Evolutionary conservation across 2,797 vertebrate genomes (phyloP).

Genomic region (Dermochelys coriacea): DNA sequence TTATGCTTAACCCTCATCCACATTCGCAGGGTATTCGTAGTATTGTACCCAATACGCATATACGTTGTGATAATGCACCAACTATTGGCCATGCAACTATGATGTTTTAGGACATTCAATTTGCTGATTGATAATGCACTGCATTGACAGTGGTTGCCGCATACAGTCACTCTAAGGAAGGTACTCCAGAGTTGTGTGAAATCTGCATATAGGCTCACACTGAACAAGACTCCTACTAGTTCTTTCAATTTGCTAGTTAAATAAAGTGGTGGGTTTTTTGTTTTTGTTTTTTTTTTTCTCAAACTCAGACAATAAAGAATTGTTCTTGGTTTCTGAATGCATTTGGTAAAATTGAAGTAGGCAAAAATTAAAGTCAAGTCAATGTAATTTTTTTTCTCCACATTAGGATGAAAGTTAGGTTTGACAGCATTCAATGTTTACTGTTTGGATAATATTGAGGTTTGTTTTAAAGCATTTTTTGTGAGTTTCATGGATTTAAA

Average conservation of each 20-base stretch:
- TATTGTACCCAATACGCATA: background rate
- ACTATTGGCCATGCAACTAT: background rate
- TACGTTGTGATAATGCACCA: background rate
- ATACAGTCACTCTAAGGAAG: background rate
- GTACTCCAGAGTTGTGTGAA: background rate
- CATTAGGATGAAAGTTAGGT: background rate
- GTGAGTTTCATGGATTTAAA: background rate
- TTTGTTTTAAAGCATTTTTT: background rate
- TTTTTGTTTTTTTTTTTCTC: too few species aligned
- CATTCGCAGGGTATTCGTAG: background rate
- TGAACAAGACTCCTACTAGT: background rate
- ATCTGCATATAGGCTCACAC: background rate
- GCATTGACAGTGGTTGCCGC: background rate
- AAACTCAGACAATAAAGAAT: background rate
- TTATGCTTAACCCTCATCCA: background rate
- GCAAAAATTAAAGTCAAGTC: too few species aligned
- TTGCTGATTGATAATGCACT: background rate
- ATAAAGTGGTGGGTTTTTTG: too few species aligned
- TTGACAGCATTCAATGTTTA: background rate
- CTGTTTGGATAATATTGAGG: background rate
- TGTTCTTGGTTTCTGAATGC: background rate
- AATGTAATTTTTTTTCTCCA: background rate
- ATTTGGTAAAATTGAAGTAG: background rate
- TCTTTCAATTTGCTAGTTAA: background rate
- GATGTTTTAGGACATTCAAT: background rate